Percentiles rank a stretch among this genome's conserved stretches.
These are phyloP conservation scores for Engraulis encrasicolus DNA, from an alignment of 2,113 vertebrate genomes.

Conservation along the genomic window DNA sequence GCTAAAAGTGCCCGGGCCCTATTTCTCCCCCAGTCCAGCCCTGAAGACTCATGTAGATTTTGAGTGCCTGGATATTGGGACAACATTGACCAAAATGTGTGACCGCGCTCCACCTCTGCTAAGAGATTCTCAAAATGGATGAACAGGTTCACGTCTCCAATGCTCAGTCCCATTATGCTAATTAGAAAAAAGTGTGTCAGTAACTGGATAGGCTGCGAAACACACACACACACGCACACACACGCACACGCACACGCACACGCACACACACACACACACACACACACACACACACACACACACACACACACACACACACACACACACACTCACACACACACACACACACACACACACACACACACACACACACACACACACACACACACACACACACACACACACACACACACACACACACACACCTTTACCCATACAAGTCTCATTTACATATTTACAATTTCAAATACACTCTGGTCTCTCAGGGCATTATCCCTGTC, in stretches of 20 bases:
- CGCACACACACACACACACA: background rate
- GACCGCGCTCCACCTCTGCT: background rate
- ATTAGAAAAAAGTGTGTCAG: no score
- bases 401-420: slow-evolving; percentile 11
- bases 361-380: background rate
- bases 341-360: background rate
- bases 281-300: background rate
- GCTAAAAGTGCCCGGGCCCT: no score
- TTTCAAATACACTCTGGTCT: no score
- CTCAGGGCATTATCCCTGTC: no score
- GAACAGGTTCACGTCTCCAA: no score
- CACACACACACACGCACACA: background rate
- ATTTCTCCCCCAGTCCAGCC: no score
- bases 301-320: background rate
- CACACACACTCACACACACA: slow-evolving; percentile 19
- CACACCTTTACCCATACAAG: no score
- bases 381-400: slow-evolving; percentile 14
- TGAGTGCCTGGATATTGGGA: slow-evolving; percentile 11
- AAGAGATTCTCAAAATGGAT: background rate
- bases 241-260: background rate
- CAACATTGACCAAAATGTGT: background rate
- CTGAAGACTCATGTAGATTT: no score
- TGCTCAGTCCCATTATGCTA: no score
- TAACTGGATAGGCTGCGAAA: no score
- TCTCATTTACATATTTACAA: no score